Conservation (phyloP, 2,113 vertebrate species). For the Plecotus auritus region DNA sequence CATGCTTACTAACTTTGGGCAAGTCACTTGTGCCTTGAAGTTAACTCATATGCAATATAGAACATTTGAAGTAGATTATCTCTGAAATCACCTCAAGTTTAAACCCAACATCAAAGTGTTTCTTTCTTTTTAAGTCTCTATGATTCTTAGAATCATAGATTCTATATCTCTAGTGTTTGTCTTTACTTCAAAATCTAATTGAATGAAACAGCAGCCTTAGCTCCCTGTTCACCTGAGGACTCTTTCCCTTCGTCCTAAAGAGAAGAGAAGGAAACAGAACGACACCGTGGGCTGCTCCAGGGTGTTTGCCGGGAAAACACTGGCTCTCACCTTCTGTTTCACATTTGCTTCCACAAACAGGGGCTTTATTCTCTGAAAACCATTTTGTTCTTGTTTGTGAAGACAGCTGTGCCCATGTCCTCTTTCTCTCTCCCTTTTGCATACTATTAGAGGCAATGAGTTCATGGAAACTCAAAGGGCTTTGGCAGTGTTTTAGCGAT, state of each 20-base stretch:
- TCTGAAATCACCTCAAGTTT: background rate
- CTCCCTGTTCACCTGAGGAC: background rate
- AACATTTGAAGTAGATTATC: background rate
- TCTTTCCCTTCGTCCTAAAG: background rate
- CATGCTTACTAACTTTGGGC: background rate
- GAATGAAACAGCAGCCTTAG: background rate
- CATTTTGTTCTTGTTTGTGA: background rate
- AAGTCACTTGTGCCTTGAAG: background rate
- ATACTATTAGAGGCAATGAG: background rate
- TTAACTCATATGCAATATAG: background rate
- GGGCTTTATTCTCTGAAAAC: background rate
- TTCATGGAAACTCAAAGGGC: background rate
- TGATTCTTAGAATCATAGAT: background rate
- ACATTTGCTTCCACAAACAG: background rate
- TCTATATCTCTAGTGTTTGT: background rate
- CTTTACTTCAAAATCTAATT: background rate
- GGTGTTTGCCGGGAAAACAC: background rate
- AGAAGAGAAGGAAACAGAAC: background rate
- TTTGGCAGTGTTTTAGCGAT: background rate
- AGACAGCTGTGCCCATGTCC: background rate
- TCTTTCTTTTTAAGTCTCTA: background rate
- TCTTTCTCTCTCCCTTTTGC: background rate
- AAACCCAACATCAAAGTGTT: background rate
- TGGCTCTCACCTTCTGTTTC: background rate
- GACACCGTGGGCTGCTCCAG: accelerated